Percentiles rank a stretch among this genome's conserved stretches.
These are phyloP conservation scores for Ditylenchus weischeri DNA, from an alignment of 2,888 invertebrate species.

Conservation along the genomic window DNA sequence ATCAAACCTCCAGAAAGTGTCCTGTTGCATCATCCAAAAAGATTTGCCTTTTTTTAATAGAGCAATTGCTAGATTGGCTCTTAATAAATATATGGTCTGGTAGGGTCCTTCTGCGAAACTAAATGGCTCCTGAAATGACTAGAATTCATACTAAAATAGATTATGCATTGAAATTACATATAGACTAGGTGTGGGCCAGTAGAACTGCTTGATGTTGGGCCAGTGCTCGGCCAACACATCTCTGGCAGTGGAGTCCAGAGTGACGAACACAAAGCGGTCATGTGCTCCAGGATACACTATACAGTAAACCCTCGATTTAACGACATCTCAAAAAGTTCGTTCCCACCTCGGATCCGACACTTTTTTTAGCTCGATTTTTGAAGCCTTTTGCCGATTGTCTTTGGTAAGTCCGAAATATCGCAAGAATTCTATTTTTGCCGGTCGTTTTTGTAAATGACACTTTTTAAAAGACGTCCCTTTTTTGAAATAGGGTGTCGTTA, in stretches of 20 bases:
- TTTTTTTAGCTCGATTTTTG: too few species aligned
- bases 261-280: slow-evolving; percentile 55
- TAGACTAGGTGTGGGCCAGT: slow-evolving; percentile 57
- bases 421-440: too few species aligned
- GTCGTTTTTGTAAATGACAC: too few species aligned
- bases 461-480: too few species aligned
- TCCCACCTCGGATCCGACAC: too few species aligned
- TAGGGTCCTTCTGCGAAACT: slow-evolving; percentile 57
- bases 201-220: slow-evolving; percentile 55
- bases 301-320: too few species aligned
- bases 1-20: slow-evolving; percentile 32
- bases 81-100: slow-evolving; percentile 54
- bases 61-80: slow-evolving; percentile 53
- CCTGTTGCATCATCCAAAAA: slow-evolving; percentile 59
- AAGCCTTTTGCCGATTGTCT: too few species aligned
- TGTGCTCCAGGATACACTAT: slow-evolving; percentile 42
- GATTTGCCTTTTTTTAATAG: slow-evolving; percentile 51
- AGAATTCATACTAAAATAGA: slow-evolving; percentile 24
- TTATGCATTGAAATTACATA: slow-evolving; percentile 44
- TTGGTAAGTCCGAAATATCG: too few species aligned
- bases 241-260: slow-evolving; percentile 50
- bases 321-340: too few species aligned
- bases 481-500: too few species aligned
- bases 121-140: slow-evolving; percentile 49
- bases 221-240: slow-evolving; percentile 46